These are phyloP conservation scores for Isurus oxyrinchus DNA, from an alignment of 2,113 vertebrate species.

Conservation along the genomic window DNA sequence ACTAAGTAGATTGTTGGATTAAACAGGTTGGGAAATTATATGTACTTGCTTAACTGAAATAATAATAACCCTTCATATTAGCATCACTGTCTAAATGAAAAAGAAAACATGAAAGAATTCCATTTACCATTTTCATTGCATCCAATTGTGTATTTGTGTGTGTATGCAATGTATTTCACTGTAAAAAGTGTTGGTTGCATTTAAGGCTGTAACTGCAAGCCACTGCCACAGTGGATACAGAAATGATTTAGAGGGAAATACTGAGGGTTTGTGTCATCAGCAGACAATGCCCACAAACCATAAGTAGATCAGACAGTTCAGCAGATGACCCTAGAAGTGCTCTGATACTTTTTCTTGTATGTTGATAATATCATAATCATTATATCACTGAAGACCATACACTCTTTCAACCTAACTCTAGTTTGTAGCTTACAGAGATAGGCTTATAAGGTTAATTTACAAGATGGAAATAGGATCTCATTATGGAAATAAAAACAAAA, in stretches of 20 bases:
- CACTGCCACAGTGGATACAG: not conserved
- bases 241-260: not conserved
- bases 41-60: not conserved
- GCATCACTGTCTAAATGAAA: not conserved
- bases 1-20: not conserved
- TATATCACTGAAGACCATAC: not conserved
- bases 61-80: not conserved
- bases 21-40: constrained; percentile 36
- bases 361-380: not conserved
- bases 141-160: not conserved
- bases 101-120: not conserved
- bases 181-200: too few relatives aligned
- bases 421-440: not conserved
- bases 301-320: not conserved
- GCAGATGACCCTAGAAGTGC: not conserved
- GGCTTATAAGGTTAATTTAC: not conserved
- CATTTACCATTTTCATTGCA: not conserved
- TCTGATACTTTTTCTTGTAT: not conserved
- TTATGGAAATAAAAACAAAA: too few relatives aligned
- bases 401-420: not conserved
- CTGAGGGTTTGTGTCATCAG: not conserved
- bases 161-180: not conserved
- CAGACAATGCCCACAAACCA: not conserved
- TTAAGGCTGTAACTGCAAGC: not conserved
- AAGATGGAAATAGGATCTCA: not conserved